Evolutionary conservation across 35 echinoderm and acorn worm genomes (phyloP).

Genomic region (Holothuria glaberrima): DNA sequence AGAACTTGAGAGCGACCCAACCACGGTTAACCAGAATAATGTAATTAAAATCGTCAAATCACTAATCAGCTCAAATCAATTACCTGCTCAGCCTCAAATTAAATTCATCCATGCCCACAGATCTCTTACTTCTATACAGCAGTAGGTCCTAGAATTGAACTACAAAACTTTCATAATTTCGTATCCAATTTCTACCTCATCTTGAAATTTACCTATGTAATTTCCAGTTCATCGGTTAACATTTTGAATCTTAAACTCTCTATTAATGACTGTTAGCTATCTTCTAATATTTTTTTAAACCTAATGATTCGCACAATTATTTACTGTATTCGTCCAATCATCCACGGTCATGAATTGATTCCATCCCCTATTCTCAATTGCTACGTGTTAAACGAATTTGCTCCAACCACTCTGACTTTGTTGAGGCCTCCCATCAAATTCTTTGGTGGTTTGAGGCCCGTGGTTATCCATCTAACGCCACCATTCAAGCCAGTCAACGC

Average conservation of each 20-base stretch:
- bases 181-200: not conserved
- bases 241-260: not conserved
- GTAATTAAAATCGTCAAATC: slow-evolving; percentile 7
- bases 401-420: not conserved
- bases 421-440: not conserved
- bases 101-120: slow-evolving; percentile 35
- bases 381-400: not conserved
- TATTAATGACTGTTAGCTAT: not conserved
- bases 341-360: not conserved
- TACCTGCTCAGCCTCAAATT: slow-evolving; percentile 6
- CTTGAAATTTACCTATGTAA: not conserved
- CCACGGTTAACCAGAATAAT: not conserved
- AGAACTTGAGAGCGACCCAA: slow-evolving; percentile 26
- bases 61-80: slow-evolving; percentile 18
- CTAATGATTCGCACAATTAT: not conserved
- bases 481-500: too few relatives aligned
- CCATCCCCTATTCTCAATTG: not conserved
- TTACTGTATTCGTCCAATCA: not conserved
- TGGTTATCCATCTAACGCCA: too few relatives aligned
- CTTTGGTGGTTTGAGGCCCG: too few relatives aligned
- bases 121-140: slow-evolving; percentile 43
- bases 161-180: not conserved
- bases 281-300: not conserved
- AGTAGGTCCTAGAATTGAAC: too few relatives aligned
- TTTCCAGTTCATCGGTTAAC: not conserved